Percentiles rank a stretch among this genome's conserved stretches.
Conservation (phyloP, 2,797 vertebrate species). For the Setipinna tenuifilis region DNA sequence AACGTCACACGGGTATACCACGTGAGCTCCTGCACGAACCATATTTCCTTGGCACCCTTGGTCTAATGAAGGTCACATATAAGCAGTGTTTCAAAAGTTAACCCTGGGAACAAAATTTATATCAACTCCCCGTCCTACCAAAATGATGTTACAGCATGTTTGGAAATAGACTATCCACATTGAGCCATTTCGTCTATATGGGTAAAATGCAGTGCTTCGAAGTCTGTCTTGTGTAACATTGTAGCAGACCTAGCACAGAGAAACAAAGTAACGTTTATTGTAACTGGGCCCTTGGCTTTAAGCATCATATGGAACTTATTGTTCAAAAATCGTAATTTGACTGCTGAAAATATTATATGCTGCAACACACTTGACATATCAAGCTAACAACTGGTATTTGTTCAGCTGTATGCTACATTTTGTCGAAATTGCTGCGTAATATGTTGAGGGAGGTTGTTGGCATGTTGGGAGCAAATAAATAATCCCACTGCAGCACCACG, state of each 20-base stretch:
- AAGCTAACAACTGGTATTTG: not conserved
- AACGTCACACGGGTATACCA: conserved; percentile 50
- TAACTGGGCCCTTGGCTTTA: not conserved
- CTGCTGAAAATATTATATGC: no score
- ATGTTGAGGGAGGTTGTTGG: not conserved
- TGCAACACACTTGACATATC: not conserved
- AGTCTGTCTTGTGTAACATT: not conserved
- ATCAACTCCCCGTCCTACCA: not conserved
- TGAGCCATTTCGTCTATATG: not conserved
- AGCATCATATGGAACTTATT: no score
- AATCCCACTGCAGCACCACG: conserved; percentile 7
- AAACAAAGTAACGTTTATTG: not conserved
- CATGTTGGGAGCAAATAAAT: not conserved
- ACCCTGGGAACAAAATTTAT: not conserved
- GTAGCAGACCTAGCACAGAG: not conserved
- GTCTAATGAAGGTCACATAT: conserved; percentile 65
- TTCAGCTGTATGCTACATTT: not conserved
- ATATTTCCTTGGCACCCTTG: conserved; percentile 43
- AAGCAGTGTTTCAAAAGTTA: not conserved
- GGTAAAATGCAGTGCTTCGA: not conserved
- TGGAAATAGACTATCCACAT: not conserved
- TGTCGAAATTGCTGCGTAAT: not conserved
- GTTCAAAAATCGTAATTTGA: not conserved
- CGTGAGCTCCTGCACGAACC: conserved; percentile 61
- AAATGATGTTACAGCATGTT: not conserved